Base-by-base conservation (phyloP, 2,888 invertebrate genomes). In the Cactoblastis cactorum region DNA sequence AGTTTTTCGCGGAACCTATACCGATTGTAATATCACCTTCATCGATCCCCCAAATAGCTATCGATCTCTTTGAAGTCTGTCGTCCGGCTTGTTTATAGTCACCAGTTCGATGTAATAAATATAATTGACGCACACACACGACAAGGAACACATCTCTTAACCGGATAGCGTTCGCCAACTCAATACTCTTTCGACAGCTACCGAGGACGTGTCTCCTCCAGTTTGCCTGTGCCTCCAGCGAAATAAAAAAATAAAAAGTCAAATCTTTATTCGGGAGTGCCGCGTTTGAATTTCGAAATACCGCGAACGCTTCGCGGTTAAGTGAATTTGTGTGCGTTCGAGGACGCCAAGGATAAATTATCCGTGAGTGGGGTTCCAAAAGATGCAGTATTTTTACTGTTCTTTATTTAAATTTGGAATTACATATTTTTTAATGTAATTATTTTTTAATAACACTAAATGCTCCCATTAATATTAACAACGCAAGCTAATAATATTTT, bases 31-130 rank as follows among this genome's bases (percentile, higher is more conserved):
- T 53, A 52, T 50, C 22, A 45, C 14, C 45, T 11, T 67, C 65
- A 72, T 76, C 80, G 75, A 76, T 78, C 74, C 77, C 64, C 67
- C 58, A 71, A 83, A 79, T 71, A 80, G 72, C 77, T 70, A 84
- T 88, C 76, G 85, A 86, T 82, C 77, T 74, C 88, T 88, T 89
- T 89, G 88, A 89, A 78, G 87, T 86, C 73, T 76, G 77, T 82
- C 80, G 74, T 62, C 62, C 61, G 62, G 74, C 71, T 77, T 82
- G 84, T 82, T 87, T 85, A 84, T 80, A 84, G 82, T 77, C 72
- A 70, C 76, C 73, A 65, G 62, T 67, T 72, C 75, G 77, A 77
- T 81, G 84, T 81, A 87, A 85, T 87, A 88, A 86, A 89, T 88
- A 88, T 85, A 88, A 85, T 87, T 81, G 79, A 84, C 83, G 78